Evolutionary conservation across 2,888 invertebrate species (phyloP).

Genomic region (Blastobasis lacticolella): DNA sequence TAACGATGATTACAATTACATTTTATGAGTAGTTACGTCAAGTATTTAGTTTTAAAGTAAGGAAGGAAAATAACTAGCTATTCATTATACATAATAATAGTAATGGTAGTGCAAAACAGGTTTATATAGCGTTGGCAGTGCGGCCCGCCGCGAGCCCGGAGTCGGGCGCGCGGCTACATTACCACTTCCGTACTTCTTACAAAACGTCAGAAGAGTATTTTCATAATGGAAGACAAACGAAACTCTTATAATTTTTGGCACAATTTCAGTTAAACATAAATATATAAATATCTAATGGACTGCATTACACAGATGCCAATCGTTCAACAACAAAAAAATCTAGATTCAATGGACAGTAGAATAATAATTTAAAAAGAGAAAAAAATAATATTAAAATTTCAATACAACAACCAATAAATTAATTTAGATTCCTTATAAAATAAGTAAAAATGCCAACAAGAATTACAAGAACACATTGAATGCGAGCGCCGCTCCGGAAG

Average conservation of each 20-base stretch:
- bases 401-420: conserved; percentile 75
- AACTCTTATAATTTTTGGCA: conserved; percentile 49
- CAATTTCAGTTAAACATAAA: conserved; percentile 25
- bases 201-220: conserved; percentile 6
- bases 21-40: conserved; percentile 71
- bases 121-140: conserved; percentile 13
- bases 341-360: conserved; percentile 45
- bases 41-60: conserved; percentile 62
- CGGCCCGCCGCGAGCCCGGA: too few relatives aligned
- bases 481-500: conserved; percentile 44
- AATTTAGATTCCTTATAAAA: conserved; percentile 73
- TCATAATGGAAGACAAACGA: conserved; percentile 46
- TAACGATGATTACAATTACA: conserved; percentile 67
- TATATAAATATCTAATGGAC: conserved; percentile 45
- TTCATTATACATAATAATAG: conserved; percentile 29
- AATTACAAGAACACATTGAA: conserved; percentile 72
- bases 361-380: conserved; percentile 66
- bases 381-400: conserved; percentile 53
- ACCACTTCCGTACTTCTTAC: neutral
- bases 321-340: conserved; percentile 43
- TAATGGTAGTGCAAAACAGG: conserved; percentile 22
- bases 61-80: conserved; percentile 58
- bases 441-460: conserved; percentile 75
- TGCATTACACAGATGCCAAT: conserved; percentile 63
- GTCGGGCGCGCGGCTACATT: too few relatives aligned